Conservation (phyloP, 2,113 vertebrate species). For the Polypterus senegalus region DNA sequence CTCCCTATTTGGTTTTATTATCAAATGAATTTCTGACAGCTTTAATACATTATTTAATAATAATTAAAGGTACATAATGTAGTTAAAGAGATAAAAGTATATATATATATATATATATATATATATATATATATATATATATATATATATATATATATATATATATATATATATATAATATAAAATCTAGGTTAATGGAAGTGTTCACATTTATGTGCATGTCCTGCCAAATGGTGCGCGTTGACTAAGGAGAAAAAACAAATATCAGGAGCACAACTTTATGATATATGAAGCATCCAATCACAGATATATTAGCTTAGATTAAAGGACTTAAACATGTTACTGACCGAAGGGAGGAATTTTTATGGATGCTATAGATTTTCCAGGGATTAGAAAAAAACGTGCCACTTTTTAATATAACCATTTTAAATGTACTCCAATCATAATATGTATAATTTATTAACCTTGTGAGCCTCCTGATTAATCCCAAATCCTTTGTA, state of each 20-base stretch:
- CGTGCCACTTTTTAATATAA: constrained; percentile 49
- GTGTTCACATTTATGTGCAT: constrained; percentile 28
- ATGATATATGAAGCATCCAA: neutral
- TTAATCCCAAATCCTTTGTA: constrained; percentile 56
- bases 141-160: no score
- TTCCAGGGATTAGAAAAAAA: constrained; percentile 11
- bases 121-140: constrained; percentile 9
- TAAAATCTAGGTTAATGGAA: neutral
- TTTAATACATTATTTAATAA: constrained; percentile 10
- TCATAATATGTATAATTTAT: constrained; percentile 67
- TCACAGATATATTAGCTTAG: no score
- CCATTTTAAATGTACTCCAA: constrained; percentile 53
- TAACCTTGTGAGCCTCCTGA: constrained; percentile 61
- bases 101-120: constrained; percentile 20
- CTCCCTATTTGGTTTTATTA: constrained; percentile 4
- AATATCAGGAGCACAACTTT: neutral
- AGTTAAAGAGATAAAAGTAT: constrained; percentile 8
- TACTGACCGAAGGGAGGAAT: neutral
- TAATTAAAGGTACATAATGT: constrained; percentile 8
- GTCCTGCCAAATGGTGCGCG: constrained; percentile 27
- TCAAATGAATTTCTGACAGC: constrained; percentile 11
- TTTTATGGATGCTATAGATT: neutral
- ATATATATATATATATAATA: constrained; percentile 3
- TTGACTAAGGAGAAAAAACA: no score
- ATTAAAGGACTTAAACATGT: no score